Percentiles rank a stretch among this genome's conserved stretches.
Evolutionary conservation across 2,888 invertebrate genomes (phyloP).

Genomic region (Diabrotica balteata): DNA sequence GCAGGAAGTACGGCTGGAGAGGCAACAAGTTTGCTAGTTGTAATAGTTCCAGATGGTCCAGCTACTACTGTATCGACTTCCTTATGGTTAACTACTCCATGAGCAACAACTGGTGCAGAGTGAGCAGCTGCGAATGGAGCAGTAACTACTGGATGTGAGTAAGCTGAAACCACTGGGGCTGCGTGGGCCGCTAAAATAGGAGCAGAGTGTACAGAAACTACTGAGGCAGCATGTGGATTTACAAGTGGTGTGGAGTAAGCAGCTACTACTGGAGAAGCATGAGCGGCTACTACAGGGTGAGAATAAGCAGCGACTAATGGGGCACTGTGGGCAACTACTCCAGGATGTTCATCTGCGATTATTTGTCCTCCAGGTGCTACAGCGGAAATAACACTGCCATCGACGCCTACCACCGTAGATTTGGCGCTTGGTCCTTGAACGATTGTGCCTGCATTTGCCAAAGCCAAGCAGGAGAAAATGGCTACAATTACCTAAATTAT

Average conservation of each 20-base stretch:
- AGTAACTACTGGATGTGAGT: not conserved
- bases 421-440: not conserved
- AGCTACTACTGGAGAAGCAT: not conserved
- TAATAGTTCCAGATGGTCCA: not conserved
- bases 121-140: not conserved
- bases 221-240: too few species aligned
- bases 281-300: not conserved
- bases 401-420: too few species aligned
- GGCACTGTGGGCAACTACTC: not conserved
- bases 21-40: not conserved
- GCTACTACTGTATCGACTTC: not conserved
- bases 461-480: not conserved
- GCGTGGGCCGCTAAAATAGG: conserved; percentile 29
- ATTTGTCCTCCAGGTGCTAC: too few species aligned
- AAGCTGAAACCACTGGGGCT: conserved; percentile 26
- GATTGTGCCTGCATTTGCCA: not conserved
- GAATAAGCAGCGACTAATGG: not conserved
- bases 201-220: too few species aligned
- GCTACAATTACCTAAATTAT: not conserved
- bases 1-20: not conserved
- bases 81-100: not conserved
- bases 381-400: too few species aligned
- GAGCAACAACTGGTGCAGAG: not conserved
- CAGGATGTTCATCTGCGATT: too few species aligned
- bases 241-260: not conserved